Base-by-base conservation (phyloP, 2,797 vertebrate species). In the Synanceia verrucosa region DNA sequence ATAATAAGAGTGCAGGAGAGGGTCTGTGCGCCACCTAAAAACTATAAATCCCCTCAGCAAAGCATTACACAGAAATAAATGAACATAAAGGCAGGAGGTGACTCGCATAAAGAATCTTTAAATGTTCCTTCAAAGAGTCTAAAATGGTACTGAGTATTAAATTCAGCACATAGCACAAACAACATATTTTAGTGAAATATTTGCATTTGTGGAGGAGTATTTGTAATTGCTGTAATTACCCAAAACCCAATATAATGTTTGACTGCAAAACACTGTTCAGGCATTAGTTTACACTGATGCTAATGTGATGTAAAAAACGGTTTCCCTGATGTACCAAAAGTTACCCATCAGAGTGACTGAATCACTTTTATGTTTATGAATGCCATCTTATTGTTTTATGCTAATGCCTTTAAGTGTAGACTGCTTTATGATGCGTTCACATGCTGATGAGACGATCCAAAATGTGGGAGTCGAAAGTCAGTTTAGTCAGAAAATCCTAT, bases 121-220 rank as follows among this genome's bases (percentile, higher is more conserved):
- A 57, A 60, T 7, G 19, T 46, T 66, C 39, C 36, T 34, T 33
- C 34, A 28, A 18, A 72, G 33, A 34, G 10, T 4, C n/a, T 14
- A 24, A 58, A 53, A 64, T 51, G 31, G 18, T 34, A 26, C 36
- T 48, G 19, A 53, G 65, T 47, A 29, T 59, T 34, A 73, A 47
- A 37, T 56, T 34, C 4, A 28, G 41, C 57, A n/a, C n/a, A 8
- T 9, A 7, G 13, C 46, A 52, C 62, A 73, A 69, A 71, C 56
- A 57, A 51, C 33, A n/a, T 33, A 23, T 55, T 53, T 62, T 26
- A 39, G 14, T 39, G 9, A 26, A 63, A 79, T 70, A 65, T 55
- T 61, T 26, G 36, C 69, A 19, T 71, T 65, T 65, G 65, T 28
- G 61, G 51, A 28, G 65, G 73, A 58, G 62, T 65, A 18, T 63